phyloP scores from a whole-genome alignment of 2,888 invertebrate genomes.

The Plebejus anna region DNA sequence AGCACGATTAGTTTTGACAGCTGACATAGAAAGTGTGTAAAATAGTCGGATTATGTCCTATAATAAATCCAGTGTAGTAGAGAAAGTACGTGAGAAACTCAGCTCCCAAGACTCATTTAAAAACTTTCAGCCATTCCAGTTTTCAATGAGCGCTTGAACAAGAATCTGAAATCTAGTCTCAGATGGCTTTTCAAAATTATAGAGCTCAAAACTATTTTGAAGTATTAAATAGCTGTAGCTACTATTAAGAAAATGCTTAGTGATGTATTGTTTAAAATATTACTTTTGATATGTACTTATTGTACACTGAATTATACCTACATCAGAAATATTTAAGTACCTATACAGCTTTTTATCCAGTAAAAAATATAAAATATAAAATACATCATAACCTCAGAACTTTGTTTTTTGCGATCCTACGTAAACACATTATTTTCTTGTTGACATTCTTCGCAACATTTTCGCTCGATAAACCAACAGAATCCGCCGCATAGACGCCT shows the following conservation, averaged over 20 bases:
- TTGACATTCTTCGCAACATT: constrained; percentile 18
- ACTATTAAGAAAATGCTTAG: no score
- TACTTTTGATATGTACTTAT: no score
- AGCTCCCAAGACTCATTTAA: neutral
- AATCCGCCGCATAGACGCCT: constrained; percentile 43
- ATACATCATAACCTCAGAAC: neutral
- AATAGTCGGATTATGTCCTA: no score
- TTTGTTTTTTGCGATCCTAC: neutral
- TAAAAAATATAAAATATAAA: neutral
- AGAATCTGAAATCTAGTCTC: neutral
- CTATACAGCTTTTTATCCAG: no score
- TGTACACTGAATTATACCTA: no score
- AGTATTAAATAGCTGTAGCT: no score
- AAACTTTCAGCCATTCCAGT: neutral
- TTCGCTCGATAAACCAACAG: constrained; percentile 21
- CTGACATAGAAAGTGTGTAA: neutral
- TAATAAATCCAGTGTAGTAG: neutral
- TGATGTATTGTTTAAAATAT: no score
- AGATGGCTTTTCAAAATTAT: neutral
- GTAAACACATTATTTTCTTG: constrained; percentile 19
- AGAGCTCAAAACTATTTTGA: neutral
- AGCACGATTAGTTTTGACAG: neutral
- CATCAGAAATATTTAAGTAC: no score
- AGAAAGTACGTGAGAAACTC: neutral
- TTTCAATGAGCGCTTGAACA: neutral